Percentiles rank a stretch among this genome's conserved stretches.
Conservation (phyloP, 2,797 vertebrate species). For the Sciurus carolinensis region DNA sequence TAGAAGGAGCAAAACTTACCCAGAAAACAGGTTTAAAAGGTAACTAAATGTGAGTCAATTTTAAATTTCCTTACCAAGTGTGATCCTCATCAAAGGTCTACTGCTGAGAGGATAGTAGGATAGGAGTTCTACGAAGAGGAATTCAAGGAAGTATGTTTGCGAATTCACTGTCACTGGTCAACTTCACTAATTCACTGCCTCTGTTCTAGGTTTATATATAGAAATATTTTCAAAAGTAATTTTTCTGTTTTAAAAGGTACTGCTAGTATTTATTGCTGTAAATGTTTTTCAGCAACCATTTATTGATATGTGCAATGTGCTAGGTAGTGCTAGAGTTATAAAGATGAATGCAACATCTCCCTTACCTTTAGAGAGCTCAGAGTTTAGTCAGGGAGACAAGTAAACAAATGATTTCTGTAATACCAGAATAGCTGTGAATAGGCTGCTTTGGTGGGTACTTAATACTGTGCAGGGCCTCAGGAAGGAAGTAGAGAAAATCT, state of each 20-base stretch:
- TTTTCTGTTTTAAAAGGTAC: neutral
- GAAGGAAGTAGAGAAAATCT: neutral
- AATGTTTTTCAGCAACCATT: conserved; percentile 3
- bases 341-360: neutral
- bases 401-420: neutral
- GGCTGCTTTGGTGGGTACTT: neutral
- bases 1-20: neutral
- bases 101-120: neutral
- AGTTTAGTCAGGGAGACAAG: conserved; percentile 35
- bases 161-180: neutral
- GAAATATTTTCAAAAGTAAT: conserved; percentile 27
- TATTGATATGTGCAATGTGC: neutral
- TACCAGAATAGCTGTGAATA: neutral
- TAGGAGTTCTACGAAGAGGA: neutral
- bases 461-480: neutral
- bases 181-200: neutral
- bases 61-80: neutral
- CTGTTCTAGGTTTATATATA: conserved; percentile 38
- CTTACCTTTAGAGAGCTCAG: neutral
- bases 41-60: neutral
- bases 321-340: neutral
- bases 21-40: neutral
- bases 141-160: conserved; percentile 29
- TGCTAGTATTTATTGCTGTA: neutral
- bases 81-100: neutral